phyloP scores from a whole-genome alignment of 2,797 vertebrate genomes.

The Leptatherina wallacei region DNA sequence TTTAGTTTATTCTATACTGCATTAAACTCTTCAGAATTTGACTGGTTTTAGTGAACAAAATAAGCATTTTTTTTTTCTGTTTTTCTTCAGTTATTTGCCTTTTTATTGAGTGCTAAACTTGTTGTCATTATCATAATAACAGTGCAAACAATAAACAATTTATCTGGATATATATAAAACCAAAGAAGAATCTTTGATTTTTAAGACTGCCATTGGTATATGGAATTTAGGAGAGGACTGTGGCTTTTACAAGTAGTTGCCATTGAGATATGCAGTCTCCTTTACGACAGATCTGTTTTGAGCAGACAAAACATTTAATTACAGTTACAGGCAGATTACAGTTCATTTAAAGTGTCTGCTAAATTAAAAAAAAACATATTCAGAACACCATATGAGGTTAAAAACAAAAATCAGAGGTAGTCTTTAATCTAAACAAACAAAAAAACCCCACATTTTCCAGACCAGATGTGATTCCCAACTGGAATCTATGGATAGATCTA shows the following conservation, averaged over 20 bases:
- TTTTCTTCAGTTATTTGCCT: not conserved
- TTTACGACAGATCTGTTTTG: no score
- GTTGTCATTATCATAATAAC: not conserved
- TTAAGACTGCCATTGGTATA: not conserved
- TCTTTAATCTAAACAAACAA: not conserved
- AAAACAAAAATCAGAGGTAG: no score
- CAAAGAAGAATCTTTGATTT: not conserved
- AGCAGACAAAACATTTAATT: no score
- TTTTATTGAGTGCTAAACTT: not conserved
- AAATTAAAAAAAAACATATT: no score
- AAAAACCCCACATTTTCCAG: not conserved
- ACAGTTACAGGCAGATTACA: no score
- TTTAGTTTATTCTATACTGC: conserved; percentile 17
- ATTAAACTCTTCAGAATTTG: not conserved
- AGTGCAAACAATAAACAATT: not conserved
- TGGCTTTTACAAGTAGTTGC: not conserved
- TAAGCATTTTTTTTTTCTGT: not conserved
- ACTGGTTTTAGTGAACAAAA: not conserved
- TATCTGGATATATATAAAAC: not conserved
- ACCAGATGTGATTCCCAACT: not conserved
- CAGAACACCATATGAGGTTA: no score
- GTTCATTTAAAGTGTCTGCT: no score
- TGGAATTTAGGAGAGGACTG: not conserved
- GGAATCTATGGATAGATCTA: not conserved
- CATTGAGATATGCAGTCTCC: no score